Conservation (phyloP, 2,888 invertebrate genomes). For the Himalopsyche tibetana region DNA sequence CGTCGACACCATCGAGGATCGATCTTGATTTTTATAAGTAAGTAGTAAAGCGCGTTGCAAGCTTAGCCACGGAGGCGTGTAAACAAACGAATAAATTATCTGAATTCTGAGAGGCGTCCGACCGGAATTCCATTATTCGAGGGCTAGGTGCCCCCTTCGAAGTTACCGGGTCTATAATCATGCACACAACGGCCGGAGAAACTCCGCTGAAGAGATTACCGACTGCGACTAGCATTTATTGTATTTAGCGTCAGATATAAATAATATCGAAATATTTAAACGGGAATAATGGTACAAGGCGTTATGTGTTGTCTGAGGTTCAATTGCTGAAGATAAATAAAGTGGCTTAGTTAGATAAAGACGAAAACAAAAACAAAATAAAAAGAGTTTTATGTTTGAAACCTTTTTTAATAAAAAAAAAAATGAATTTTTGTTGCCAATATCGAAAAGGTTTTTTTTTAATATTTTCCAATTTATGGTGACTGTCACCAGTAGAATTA, state of each 20-base stretch:
- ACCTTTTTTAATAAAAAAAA: too few species aligned
- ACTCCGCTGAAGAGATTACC: conserved; percentile 50
- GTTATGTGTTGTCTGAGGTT: conserved; percentile 27
- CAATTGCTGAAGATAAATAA: not conserved
- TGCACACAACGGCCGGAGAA: conserved; percentile 45
- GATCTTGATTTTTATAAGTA: not conserved
- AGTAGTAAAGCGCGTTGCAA: not conserved
- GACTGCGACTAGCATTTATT: conserved; percentile 60
- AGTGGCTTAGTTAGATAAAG: not conserved
- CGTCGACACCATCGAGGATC: not conserved
- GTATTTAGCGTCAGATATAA: conserved; percentile 64
- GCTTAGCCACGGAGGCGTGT: conserved; percentile 44
- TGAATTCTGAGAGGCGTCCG: conserved; percentile 61
- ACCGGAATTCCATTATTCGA: conserved; percentile 57
- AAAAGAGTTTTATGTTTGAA: too few species aligned
- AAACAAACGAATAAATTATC: conserved; percentile 62
- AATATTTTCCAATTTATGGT: too few species aligned
- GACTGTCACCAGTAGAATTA: too few species aligned
- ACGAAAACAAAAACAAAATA: too few species aligned
- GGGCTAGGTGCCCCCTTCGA: conserved; percentile 44
- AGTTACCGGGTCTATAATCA: conserved; percentile 57
- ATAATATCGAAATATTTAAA: conserved; percentile 48
- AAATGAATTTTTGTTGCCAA: too few species aligned
- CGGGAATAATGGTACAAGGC: conserved; percentile 20
- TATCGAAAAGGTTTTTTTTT: too few species aligned